Evolutionary conservation across 1,140 invertebrate genomes (phyloP).

Genomic region (Heliconius congener): DNA sequence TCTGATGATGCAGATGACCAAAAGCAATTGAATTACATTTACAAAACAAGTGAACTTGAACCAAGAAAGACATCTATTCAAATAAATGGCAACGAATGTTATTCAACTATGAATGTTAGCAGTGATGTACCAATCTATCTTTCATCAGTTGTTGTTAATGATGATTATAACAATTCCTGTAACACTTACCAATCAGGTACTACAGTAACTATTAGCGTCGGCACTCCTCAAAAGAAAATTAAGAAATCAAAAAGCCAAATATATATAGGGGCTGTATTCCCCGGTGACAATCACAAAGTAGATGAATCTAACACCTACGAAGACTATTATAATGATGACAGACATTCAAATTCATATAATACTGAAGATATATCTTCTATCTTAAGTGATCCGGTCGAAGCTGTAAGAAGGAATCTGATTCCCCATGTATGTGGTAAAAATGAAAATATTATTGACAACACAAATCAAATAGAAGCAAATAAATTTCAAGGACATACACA

Average conservation of each 20-base stretch:
- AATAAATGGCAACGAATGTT: constrained; percentile 88
- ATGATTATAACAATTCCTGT: constrained; percentile 71
- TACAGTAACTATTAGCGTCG: constrained; percentile 83
- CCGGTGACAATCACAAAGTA: constrained; percentile 51
- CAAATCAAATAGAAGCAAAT: constrained; percentile 27
- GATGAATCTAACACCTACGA: constrained; percentile 69
- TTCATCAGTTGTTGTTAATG: constrained; percentile 85
- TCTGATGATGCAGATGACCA: constrained; percentile 68
- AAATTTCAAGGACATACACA: constrained; percentile 41
- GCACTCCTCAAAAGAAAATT: constrained; percentile 60
- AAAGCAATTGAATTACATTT: constrained; percentile 50
- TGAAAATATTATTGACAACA: constrained; percentile 45
- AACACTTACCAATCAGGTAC: constrained; percentile 77
- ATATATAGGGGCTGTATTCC: constrained; percentile 73
- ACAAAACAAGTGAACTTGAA: constrained; percentile 60
- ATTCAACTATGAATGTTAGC: constrained; percentile 84
- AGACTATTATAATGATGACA: constrained; percentile 62
- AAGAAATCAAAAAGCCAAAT: constrained; percentile 78
- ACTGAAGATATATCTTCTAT: constrained; percentile 80
- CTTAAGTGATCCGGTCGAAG: constrained; percentile 86
- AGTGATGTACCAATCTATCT: constrained; percentile 84
- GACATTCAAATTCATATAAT: constrained; percentile 44
- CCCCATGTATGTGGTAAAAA: constrained; percentile 87
- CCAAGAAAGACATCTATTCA: constrained; percentile 88
- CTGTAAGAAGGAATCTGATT: constrained; percentile 85